Conservation (phyloP, 2,113 vertebrate species). For the Neopipo cinnamomea region DNA sequence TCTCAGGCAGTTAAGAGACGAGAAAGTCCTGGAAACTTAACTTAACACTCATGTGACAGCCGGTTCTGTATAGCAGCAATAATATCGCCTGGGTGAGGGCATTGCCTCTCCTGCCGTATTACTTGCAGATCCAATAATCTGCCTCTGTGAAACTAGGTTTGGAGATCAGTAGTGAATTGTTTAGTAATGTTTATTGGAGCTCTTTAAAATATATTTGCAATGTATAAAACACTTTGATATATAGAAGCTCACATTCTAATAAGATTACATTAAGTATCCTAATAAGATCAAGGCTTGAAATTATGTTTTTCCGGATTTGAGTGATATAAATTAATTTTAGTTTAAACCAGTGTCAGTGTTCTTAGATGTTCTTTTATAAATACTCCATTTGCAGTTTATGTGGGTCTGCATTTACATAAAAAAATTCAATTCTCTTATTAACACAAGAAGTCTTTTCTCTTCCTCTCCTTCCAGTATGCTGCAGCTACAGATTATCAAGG, state of each 20-base stretch:
- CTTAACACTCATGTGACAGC: not conserved
- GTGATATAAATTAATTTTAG: constrained; percentile 67
- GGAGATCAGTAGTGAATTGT: constrained; percentile 43
- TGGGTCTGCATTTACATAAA: constrained; percentile 9
- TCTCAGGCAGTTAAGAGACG: constrained; percentile 29
- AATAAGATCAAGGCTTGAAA: constrained; percentile 69
- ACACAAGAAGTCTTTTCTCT: not conserved
- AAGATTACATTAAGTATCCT: constrained; percentile 67
- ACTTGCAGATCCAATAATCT: constrained; percentile 14
- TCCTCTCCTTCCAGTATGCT: not conserved
- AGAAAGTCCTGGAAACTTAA: constrained; percentile 38
- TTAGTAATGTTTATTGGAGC: constrained; percentile 40
- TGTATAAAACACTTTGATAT: constrained; percentile 65
- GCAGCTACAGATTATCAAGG: constrained; percentile 24
- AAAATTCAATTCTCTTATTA: not conserved
- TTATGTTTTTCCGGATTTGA: constrained; percentile 66
- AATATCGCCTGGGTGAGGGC: not conserved
- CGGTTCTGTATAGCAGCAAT: not conserved
- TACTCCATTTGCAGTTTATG: not conserved
- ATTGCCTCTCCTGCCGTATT: not conserved
- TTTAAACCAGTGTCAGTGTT: constrained; percentile 47
- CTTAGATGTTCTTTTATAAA: constrained; percentile 20
- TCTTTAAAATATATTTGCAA: constrained; percentile 62
- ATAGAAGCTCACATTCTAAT: constrained; percentile 61
- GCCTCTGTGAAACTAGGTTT: constrained; percentile 29